Evolutionary conservation across 2,113 vertebrate genomes (phyloP).

Genomic region (Hippocampus barbouri): DNA sequence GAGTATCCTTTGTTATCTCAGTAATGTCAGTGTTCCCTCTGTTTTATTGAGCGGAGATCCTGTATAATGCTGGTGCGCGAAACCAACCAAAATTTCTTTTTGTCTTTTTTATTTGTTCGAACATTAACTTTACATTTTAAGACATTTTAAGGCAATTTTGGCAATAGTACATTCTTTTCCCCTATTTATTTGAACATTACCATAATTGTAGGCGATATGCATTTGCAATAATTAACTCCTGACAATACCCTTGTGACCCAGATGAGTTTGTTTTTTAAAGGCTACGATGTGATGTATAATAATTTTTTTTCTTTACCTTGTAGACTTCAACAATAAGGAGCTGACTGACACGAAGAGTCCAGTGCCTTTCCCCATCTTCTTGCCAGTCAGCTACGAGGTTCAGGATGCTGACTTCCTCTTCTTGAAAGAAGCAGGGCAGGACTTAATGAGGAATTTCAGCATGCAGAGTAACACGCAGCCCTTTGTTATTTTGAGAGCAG

Average conservation of each 20-base stretch:
- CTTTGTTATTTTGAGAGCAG: slow-evolving; percentile 80
- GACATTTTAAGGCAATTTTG: neutral
- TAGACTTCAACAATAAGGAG: slow-evolving; percentile 82
- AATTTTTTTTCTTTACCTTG: slow-evolving; percentile 2
- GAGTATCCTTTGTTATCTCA: neutral
- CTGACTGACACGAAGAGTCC: slow-evolving; percentile 77
- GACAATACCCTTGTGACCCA: too few relatives aligned
- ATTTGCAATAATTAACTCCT: too few relatives aligned
- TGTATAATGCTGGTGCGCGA: neutral
- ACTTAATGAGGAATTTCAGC: slow-evolving; percentile 92
- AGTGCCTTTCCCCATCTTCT: slow-evolving; percentile 79
- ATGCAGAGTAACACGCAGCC: slow-evolving; percentile 85
- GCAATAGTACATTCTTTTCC: neutral
- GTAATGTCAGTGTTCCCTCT: neutral
- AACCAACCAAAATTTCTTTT: neutral
- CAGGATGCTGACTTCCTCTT: slow-evolving; percentile 80
- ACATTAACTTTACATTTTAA: neutral
- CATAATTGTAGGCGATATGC: too few relatives aligned
- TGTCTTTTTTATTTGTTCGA: neutral
- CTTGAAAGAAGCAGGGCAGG: slow-evolving; percentile 89
- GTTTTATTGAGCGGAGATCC: neutral
- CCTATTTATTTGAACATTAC: too few relatives aligned
- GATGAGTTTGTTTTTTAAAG: too few relatives aligned
- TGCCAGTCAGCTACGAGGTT: slow-evolving; percentile 84
- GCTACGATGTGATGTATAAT: neutral